phyloP scores from a whole-genome alignment of 92 coral and sea anemone genomes.

The Siderastrea siderea region DNA sequence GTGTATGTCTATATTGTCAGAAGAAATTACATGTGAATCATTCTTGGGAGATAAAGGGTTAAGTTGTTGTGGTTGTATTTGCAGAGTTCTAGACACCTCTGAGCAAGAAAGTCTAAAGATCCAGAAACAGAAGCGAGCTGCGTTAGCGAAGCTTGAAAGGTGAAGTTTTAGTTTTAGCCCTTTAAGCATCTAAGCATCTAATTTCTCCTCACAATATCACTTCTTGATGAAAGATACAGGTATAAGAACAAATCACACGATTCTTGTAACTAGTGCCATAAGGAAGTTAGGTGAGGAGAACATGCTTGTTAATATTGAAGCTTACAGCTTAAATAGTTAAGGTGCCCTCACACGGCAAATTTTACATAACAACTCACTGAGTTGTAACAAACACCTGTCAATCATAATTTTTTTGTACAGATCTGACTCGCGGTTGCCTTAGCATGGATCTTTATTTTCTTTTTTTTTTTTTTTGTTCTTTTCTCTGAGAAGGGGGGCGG shows the following conservation, averaged over 20 bases:
- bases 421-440: too few species aligned
- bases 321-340: too few species aligned
- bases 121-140: slow-evolving; percentile 90
- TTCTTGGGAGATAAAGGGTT: not conserved
- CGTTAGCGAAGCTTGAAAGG: slow-evolving; percentile 90
- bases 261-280: too few species aligned
- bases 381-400: too few species aligned
- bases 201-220: not conserved
- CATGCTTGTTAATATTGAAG: too few species aligned
- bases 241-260: not conserved
- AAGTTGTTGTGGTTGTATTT: not conserved
- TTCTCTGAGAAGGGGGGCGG: too few species aligned
- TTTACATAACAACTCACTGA: too few species aligned
- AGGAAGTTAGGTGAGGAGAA: too few species aligned
- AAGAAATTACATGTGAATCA: not conserved
- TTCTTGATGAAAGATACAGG: not conserved
- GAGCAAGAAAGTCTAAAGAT: slow-evolving; percentile 91
- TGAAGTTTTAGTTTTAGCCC: slow-evolving; percentile 11
- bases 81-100: slow-evolving; percentile 86
- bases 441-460: too few species aligned
- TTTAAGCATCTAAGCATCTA: not conserved
- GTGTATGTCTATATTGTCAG: not conserved
- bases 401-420: too few species aligned
- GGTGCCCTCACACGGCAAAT: too few species aligned
- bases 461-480: too few species aligned